Evolutionary conservation across 2,113 vertebrate species (phyloP).

Genomic region (Phasianus colchicus): DNA sequence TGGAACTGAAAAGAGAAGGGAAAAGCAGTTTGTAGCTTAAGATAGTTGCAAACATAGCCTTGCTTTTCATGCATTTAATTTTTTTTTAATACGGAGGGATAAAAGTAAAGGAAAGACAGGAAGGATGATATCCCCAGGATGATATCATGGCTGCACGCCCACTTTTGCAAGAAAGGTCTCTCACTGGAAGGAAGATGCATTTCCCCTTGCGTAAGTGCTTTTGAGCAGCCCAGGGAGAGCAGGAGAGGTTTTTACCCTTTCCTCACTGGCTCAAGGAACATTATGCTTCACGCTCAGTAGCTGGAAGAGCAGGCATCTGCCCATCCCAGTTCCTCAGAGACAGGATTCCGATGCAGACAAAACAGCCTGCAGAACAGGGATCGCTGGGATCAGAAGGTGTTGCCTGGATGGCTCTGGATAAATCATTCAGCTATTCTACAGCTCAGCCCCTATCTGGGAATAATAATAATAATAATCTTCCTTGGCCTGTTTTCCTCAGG

Average conservation of each 20-base stretch:
- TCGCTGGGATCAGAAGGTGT: rapidly evolving
- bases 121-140: not conserved
- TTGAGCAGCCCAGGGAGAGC: rapidly evolving
- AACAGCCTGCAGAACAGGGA: not conserved
- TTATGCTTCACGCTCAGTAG: not conserved
- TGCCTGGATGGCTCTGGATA: not conserved
- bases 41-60: not conserved
- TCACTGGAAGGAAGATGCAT: rapidly evolving
- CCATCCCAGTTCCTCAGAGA: not conserved
- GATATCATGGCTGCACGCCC: too few species aligned
- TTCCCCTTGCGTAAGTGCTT: not conserved
- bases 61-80: not conserved
- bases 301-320: not conserved
- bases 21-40: not conserved
- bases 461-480: not conserved
- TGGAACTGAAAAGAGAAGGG: not conserved
- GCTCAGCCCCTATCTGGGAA: not conserved
- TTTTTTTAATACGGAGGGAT: not conserved
- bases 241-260: not conserved
- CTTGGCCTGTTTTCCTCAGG: not conserved
- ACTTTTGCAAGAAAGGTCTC: too few species aligned
- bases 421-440: not conserved
- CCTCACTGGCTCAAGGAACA: rapidly evolving
- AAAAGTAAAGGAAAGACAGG: not conserved
- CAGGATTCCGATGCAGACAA: not conserved